Conservation (phyloP, 1,140 invertebrate species). For the Drosophila burlai region DNA sequence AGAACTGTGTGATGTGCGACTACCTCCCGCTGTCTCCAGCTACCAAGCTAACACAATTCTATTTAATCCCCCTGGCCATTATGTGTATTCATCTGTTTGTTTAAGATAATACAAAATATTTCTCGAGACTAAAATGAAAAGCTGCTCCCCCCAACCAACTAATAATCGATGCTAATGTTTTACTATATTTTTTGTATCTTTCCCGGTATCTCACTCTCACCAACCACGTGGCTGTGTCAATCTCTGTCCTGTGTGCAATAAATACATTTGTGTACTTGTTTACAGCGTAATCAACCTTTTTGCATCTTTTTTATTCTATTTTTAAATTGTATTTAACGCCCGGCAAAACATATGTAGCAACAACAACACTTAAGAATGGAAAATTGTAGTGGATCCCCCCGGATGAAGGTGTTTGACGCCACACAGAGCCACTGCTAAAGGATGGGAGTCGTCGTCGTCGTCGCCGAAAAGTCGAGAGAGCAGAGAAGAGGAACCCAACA, state of each 20-base stretch:
- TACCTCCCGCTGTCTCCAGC: slow-evolving; percentile 36
- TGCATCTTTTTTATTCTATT: slow-evolving; percentile 81
- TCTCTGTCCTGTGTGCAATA: slow-evolving; percentile 35
- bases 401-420: slow-evolving; percentile 44
- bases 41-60: slow-evolving; percentile 26
- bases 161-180: slow-evolving; percentile 45
- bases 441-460: slow-evolving; percentile 21
- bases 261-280: slow-evolving; percentile 33
- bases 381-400: slow-evolving; percentile 70
- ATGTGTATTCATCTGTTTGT: neutral
- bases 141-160: neutral
- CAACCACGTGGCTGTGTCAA: slow-evolving; percentile 44
- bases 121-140: neutral
- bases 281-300: slow-evolving; percentile 82
- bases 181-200: slow-evolving; percentile 60
- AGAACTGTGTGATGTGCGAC: slow-evolving; percentile 34
- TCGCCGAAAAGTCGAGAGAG: neutral
- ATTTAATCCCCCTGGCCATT: neutral
- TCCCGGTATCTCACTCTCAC: slow-evolving; percentile 51
- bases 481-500: slow-evolving; percentile 17
- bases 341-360: slow-evolving; percentile 78
- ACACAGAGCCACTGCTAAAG: slow-evolving; percentile 40
- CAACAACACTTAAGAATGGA: slow-evolving; percentile 77
- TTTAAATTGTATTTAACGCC: slow-evolving; percentile 82
- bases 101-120: slow-evolving; percentile 20